phyloP scores from a whole-genome alignment of 2,888 invertebrate genomes.

The Caenorhabditis drosophilae region DNA sequence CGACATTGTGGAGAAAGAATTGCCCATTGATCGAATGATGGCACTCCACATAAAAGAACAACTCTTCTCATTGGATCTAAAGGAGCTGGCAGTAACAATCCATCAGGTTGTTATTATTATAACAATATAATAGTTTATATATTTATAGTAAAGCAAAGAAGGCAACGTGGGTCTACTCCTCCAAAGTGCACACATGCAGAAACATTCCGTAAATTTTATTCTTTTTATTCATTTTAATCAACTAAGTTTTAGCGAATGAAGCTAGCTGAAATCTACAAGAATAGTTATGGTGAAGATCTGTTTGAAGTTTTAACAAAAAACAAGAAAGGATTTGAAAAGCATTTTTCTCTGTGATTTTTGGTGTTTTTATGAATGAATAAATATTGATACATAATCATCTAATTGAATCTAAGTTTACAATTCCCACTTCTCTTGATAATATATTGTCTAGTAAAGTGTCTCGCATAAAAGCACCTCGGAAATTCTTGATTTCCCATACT shows the following conservation, averaged over 20 bases:
- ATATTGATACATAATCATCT: conserved; percentile 23
- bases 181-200: conserved; percentile 12
- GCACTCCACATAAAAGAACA: conserved; percentile 4
- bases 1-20: conserved; percentile 16
- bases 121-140: conserved; percentile 17
- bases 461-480: conserved; percentile 7
- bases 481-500: conserved; percentile 1
- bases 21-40: conserved; percentile 12
- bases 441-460: conserved; percentile 7
- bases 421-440: conserved; percentile 21
- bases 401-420: conserved; percentile 23
- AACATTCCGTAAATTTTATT: conserved; percentile 19
- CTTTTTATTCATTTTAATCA: conserved; percentile 16
- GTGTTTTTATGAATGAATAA: too few relatives aligned
- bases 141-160: conserved; percentile 11
- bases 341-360: too few relatives aligned
- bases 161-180: conserved; percentile 11
- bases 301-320: conserved; percentile 16
- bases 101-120: conserved; percentile 11
- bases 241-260: conserved; percentile 12
- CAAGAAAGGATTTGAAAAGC: conserved; percentile 18
- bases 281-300: conserved; percentile 13
- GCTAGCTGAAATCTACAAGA: conserved; percentile 5
- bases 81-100: background rate
- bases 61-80: background rate